Conservation (phyloP, 2,888 invertebrate species). For the Caenorhabditis sp. region DNA sequence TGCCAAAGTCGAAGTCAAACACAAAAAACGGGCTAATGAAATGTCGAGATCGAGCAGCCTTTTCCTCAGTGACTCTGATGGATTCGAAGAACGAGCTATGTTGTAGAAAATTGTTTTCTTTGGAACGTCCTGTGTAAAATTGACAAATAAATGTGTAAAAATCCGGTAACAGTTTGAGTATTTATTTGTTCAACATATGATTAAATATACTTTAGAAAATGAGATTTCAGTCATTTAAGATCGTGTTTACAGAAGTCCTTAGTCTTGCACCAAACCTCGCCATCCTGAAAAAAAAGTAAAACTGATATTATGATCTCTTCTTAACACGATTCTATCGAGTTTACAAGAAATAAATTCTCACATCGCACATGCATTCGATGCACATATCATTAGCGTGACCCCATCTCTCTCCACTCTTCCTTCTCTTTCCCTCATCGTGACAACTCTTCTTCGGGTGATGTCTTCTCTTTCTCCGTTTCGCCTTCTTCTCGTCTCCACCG, state of each 20-base stretch:
- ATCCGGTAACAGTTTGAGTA: background rate
- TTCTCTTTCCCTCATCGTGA: slow-evolving; percentile 53
- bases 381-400: slow-evolving; percentile 68
- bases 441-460: slow-evolving; percentile 49
- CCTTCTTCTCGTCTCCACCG: slow-evolving; percentile 58
- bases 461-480: slow-evolving; percentile 41
- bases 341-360: slow-evolving; percentile 18
- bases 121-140: background rate
- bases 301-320: background rate
- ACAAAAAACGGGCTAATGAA: slow-evolving; percentile 21
- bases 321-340: background rate
- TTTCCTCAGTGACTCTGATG: slow-evolving; percentile 50
- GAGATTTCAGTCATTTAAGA: background rate
- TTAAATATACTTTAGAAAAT: slow-evolving; percentile 11
- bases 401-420: slow-evolving; percentile 70
- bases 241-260: slow-evolving; percentile 41
- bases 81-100: slow-evolving; percentile 48
- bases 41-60: slow-evolving; percentile 40
- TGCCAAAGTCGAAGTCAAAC: background rate
- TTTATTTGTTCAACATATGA: slow-evolving; percentile 19
- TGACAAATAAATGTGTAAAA: slow-evolving; percentile 17
- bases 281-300: slow-evolving; percentile 47
- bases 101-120: slow-evolving; percentile 18
- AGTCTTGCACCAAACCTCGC: slow-evolving; percentile 69
- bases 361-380: slow-evolving; percentile 76